Conservation (phyloP, 2,113 vertebrate species). For the Kryptolebias marmoratus region DNA sequence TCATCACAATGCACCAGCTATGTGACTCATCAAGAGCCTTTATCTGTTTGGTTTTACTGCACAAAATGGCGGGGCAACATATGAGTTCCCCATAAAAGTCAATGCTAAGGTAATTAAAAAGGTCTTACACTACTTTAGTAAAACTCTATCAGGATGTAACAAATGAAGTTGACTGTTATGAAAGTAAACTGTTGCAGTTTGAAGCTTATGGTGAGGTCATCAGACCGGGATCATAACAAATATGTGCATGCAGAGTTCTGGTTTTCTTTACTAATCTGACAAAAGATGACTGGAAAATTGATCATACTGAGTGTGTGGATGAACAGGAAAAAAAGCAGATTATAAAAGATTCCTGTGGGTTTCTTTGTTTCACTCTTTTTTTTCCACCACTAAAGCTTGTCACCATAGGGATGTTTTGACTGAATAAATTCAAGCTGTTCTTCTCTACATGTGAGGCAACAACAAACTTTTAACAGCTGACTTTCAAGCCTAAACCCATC, state of each 20-base stretch:
- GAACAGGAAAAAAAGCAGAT: not conserved
- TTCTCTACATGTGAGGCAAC: constrained; percentile 23
- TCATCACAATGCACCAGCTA: too few species aligned
- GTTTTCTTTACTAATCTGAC: constrained; percentile 12
- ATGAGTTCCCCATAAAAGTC: constrained; percentile 18
- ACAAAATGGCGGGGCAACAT: constrained; percentile 8
- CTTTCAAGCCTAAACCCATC: constrained; percentile 24
- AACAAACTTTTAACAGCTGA: constrained; percentile 29
- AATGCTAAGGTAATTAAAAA: constrained; percentile 27
- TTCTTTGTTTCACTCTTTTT: constrained; percentile 7
- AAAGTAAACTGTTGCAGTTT: constrained; percentile 19
- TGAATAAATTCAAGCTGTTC: constrained; percentile 52
- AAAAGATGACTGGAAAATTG: not conserved
- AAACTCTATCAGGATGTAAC: constrained; percentile 46
- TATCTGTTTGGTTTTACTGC: too few species aligned
- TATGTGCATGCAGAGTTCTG: not conserved
- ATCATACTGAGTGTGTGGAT: not conserved
- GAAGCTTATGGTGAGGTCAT: constrained; percentile 30
- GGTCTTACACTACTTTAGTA: constrained; percentile 48
- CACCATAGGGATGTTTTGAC: constrained; percentile 39
- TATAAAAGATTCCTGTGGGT: constrained; percentile 37
- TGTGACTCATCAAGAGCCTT: too few species aligned
- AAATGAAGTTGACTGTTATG: constrained; percentile 19
- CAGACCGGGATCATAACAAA: not conserved
- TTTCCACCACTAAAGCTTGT: constrained; percentile 2